phyloP scores from a whole-genome alignment of 2,797 vertebrate genomes.

The Aldrovandia affinis region DNA sequence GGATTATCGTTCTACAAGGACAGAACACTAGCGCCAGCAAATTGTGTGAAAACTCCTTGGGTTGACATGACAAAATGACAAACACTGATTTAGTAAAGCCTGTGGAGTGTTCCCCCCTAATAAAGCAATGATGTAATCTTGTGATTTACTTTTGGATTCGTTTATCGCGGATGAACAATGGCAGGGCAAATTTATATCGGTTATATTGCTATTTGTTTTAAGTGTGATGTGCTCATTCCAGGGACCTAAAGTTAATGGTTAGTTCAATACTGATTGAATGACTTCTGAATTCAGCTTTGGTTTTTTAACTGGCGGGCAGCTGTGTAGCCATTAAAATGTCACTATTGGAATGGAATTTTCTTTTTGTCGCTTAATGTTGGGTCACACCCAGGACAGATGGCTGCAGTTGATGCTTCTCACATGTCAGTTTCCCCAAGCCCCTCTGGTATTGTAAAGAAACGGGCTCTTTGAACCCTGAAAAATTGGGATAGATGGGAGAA shows the following conservation, averaged over 20 bases:
- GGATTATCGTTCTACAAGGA: constrained; percentile 71
- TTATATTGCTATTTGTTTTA: too few species aligned
- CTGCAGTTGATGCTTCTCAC: not conserved
- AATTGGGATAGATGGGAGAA: not conserved
- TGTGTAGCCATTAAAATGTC: not conserved
- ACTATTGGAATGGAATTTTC: not conserved
- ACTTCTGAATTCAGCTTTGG: not conserved
- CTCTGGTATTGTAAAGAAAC: not conserved
- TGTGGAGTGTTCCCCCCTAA: not conserved
- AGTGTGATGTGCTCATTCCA: not conserved
- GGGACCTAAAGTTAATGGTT: not conserved
- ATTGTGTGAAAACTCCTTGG: constrained; percentile 28
- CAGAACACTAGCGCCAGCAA: constrained; percentile 47
- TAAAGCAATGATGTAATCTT: not conserved
- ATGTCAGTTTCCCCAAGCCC: not conserved
- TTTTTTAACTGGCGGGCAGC: not conserved
- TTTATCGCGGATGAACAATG: too few species aligned
- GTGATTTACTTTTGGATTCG: too few species aligned
- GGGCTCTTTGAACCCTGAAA: not conserved
- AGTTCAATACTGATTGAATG: not conserved
- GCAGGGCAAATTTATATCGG: too few species aligned
- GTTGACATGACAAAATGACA: not conserved
- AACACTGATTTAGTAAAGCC: not conserved
- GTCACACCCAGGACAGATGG: not conserved
- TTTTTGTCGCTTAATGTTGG: not conserved